Percentiles rank a stretch among this genome's conserved stretches.
Conservation (phyloP, 2,888 invertebrate genomes). For the Cryptus viduatorius region DNA sequence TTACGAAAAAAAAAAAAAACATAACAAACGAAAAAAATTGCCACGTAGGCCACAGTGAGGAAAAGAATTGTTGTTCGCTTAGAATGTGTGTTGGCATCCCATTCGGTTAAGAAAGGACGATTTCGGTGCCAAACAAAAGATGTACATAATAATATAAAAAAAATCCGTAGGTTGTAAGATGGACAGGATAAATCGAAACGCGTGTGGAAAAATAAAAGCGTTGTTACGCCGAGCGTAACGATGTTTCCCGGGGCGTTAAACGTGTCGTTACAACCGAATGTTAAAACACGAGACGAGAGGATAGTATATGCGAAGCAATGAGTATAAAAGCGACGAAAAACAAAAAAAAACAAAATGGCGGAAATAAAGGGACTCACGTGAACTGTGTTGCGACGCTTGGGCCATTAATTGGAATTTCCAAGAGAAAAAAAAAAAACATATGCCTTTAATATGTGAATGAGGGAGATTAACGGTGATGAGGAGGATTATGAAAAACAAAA, state of each 20-base stretch:
- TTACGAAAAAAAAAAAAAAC: conserved; percentile 32
- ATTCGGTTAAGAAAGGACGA: conserved; percentile 73
- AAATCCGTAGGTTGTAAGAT: conserved; percentile 75
- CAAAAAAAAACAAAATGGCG: conserved; percentile 12
- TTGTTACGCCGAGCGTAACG: conserved; percentile 47
- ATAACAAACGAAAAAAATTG: conserved; percentile 27
- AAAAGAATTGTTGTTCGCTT: conserved; percentile 59
- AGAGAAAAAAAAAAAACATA: conserved; percentile 62
- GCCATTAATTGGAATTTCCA: conserved; percentile 53
- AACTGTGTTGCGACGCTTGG: conserved; percentile 78
- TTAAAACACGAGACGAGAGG: conserved; percentile 32
- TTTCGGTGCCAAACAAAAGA: conserved; percentile 83
- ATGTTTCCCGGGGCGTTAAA: conserved; percentile 30
- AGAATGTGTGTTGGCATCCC: conserved; percentile 72
- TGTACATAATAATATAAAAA: conserved; percentile 83
- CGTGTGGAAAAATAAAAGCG: conserved; percentile 22
- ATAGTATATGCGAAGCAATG: conserved; percentile 51
- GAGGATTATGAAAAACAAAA: conserved; percentile 31
- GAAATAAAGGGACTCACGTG: conserved; percentile 72
- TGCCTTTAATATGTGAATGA: conserved; percentile 71
- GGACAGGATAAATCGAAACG: conserved; percentile 59
- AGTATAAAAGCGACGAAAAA: conserved; percentile 44
- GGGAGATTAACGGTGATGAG: conserved; percentile 22
- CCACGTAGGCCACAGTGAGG: conserved; percentile 49
- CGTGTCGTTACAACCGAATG: conserved; percentile 47